Evolutionary conservation across 2,113 vertebrate genomes (phyloP).

Genomic region (Cnemophilus loriae): DNA sequence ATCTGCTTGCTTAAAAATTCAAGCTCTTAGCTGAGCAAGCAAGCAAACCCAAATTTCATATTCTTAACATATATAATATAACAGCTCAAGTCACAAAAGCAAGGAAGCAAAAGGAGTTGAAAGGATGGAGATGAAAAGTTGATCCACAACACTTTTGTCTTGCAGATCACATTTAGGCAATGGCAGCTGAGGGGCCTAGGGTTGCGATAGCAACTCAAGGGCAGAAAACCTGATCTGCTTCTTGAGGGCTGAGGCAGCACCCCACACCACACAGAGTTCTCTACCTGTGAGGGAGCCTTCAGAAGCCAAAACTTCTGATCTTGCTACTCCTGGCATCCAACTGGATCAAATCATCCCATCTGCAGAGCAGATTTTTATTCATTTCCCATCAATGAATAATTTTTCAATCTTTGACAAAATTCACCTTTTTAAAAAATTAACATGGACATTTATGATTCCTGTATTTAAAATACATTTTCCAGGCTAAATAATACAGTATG

Average conservation of each 20-base stretch:
- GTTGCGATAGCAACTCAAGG: not conserved
- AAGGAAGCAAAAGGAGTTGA: not conserved
- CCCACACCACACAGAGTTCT: fast-evolving
- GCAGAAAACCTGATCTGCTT: not conserved
- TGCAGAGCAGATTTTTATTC: not conserved
- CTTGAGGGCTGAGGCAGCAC: not conserved
- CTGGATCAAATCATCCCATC: not conserved
- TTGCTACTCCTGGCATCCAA: not conserved
- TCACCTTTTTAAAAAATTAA: fast-evolving
- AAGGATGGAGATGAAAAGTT: not conserved
- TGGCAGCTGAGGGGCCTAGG: not conserved
- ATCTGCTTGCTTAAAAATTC: not conserved
- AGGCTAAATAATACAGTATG: not conserved
- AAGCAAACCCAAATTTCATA: not conserved
- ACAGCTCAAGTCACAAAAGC: not conserved
- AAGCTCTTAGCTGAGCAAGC: not conserved
- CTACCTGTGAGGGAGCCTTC: not conserved
- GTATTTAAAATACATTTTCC: not conserved
- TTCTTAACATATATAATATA: not conserved
- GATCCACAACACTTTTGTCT: not conserved
- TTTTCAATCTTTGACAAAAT: not conserved
- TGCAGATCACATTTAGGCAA: not conserved
- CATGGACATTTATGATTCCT: fast-evolving
- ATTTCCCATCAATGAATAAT: not conserved
- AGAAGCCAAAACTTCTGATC: not conserved